Evolutionary conservation across 2,888 invertebrate species (phyloP).

Genomic region (Aporophyla lueneburgensis): DNA sequence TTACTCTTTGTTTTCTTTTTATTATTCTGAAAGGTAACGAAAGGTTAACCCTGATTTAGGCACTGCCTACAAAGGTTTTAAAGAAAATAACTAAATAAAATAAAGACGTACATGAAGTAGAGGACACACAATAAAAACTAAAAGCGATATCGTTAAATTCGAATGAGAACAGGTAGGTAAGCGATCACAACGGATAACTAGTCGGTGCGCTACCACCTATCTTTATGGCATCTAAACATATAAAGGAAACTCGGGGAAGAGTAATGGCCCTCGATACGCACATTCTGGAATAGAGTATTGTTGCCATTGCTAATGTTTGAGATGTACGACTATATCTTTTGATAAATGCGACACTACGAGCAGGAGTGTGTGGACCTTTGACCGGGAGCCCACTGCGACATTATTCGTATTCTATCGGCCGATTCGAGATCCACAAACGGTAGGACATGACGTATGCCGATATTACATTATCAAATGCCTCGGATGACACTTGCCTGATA

Average conservation of each 20-base stretch:
- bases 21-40: not conserved
- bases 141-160: constrained; percentile 77
- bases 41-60: not conserved
- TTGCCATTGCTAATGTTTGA: constrained; percentile 80
- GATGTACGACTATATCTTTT: constrained; percentile 77
- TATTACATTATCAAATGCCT: constrained; percentile 58
- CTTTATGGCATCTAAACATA: constrained; percentile 87
- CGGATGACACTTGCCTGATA: constrained; percentile 42
- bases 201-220: constrained; percentile 80
- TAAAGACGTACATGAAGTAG: constrained; percentile 50
- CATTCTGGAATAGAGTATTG: constrained; percentile 84
- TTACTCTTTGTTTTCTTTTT: not conserved
- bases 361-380: constrained; percentile 75
- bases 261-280: constrained; percentile 86
- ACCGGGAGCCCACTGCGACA: constrained; percentile 73
- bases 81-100: constrained; percentile 38
- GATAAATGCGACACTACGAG: constrained; percentile 80
- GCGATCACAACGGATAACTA: constrained; percentile 82
- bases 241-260: constrained; percentile 86
- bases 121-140: constrained; percentile 69
- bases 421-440: constrained; percentile 61
- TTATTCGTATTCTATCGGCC: constrained; percentile 73
- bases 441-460: constrained; percentile 60
- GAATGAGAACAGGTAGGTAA: constrained; percentile 82
- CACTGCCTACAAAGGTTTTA: not conserved